Percentiles rank a stretch among this genome's conserved stretches.
These are phyloP conservation scores for Theodoxus fluviatilis DNA, from an alignment of 2,888 invertebrate genomes.

Conservation along the genomic window DNA sequence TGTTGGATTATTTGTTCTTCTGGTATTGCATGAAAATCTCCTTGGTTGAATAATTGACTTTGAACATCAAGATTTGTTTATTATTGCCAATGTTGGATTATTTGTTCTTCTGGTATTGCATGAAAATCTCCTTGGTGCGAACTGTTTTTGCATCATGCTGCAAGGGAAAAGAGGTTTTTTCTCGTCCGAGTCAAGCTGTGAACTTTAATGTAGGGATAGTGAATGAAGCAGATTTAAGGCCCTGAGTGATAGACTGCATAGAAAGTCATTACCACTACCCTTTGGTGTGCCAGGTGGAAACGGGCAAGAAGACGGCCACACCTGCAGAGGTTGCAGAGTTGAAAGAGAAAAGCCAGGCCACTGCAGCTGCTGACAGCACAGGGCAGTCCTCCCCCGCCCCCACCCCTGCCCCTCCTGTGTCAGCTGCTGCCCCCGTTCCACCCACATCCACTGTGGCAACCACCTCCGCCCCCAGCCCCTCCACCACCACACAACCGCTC, in stretches of 20 bases:
- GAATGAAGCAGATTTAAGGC: background rate
- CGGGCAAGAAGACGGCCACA: constrained; percentile 36
- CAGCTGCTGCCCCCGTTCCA: background rate
- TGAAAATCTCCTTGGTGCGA: too few relatives aligned
- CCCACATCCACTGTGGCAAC: background rate
- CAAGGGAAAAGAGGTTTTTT: background rate
- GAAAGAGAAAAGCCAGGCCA: background rate
- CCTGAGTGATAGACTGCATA: too few relatives aligned
- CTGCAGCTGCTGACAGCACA: background rate
- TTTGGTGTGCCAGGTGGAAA: constrained; percentile 23
- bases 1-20: too few relatives aligned
- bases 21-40: too few relatives aligned
- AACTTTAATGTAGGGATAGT: background rate
- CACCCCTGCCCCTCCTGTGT: background rate
- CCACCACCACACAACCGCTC: constrained; percentile 5
- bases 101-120: too few relatives aligned
- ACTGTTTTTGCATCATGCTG: background rate
- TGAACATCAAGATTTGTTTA: too few relatives aligned
- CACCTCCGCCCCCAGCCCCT: background rate
- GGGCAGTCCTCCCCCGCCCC: background rate
- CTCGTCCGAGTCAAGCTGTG: background rate
- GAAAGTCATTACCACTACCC: too few relatives aligned
- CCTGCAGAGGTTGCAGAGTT: background rate
- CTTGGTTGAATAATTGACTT: too few relatives aligned
- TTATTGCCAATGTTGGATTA: too few relatives aligned